These are phyloP conservation scores for Drepanosiphum platanoidis DNA, from an alignment of 2,888 invertebrate genomes.

Conservation along the genomic window DNA sequence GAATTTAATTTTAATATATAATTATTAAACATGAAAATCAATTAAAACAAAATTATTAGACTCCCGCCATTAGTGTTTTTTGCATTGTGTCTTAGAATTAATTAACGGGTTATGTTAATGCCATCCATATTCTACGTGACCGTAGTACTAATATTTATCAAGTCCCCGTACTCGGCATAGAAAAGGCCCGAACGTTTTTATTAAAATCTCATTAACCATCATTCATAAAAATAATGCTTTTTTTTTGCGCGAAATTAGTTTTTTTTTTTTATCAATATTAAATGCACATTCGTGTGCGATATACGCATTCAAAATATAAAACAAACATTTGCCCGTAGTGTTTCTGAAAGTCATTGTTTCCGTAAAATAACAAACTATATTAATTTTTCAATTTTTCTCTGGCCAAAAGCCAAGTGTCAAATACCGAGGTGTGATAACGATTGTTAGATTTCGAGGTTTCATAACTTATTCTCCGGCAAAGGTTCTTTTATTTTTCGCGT, in stretches of 20 bases:
- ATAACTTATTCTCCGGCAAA: background rate
- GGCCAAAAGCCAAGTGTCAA: background rate
- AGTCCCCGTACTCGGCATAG: background rate
- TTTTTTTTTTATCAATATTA: background rate
- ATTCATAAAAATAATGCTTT: background rate
- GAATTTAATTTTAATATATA: slow-evolving; percentile 5
- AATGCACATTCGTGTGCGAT: background rate
- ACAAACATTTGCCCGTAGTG: background rate
- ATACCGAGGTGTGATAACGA: background rate
- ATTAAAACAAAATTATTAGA: background rate
- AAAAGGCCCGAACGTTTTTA: background rate
- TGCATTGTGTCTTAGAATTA: slow-evolving; percentile 10
- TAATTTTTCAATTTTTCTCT: slow-evolving; percentile 45
- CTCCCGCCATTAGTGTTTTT: background rate
- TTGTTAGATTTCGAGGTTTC: background rate
- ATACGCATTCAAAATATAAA: slow-evolving; percentile 12
- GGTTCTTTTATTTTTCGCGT: background rate
- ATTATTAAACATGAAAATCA: slow-evolving; percentile 5
- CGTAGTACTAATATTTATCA: background rate
- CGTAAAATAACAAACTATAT: slow-evolving; percentile 33
- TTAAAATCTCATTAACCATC: background rate
- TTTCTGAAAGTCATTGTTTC: slow-evolving; percentile 31
- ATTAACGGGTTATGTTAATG: slow-evolving; percentile 36
- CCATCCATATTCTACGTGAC: background rate
- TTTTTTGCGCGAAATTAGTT: background rate